Evolutionary conservation across 2,113 vertebrate genomes (phyloP).

Genomic region (Equus przewalskii): DNA sequence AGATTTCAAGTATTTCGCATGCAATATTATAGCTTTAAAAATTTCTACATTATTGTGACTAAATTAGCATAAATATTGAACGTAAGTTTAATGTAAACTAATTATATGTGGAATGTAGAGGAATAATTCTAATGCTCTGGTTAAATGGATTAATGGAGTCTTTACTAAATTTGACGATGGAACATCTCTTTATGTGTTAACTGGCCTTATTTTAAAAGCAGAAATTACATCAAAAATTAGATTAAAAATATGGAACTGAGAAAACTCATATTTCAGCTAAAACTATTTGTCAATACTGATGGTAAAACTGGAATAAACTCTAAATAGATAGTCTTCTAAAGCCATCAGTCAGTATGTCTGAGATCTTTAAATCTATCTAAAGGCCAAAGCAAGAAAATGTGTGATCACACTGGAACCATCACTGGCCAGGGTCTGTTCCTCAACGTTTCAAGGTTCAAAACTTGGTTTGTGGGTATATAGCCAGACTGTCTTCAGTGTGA

Average conservation of each 20-base stretch:
- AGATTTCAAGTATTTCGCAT: neutral
- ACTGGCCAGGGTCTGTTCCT: neutral
- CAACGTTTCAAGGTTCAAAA: neutral
- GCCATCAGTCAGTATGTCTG: fast-evolving
- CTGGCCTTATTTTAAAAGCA: neutral
- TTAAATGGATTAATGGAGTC: neutral
- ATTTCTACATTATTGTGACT: neutral
- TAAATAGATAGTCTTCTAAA: neutral
- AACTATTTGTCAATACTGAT: neutral
- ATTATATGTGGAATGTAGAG: neutral
- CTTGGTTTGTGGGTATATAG: neutral
- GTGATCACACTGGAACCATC: neutral
- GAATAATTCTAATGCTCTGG: neutral
- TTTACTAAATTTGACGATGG: neutral
- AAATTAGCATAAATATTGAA: neutral
- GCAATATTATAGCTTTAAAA: neutral
- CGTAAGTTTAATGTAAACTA: constrained; percentile 16
- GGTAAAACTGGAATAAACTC: neutral
- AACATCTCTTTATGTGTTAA: neutral
- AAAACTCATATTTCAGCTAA: neutral
- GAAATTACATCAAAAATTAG: neutral
- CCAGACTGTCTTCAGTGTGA: neutral
- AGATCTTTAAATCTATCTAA: neutral
- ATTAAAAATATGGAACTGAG: neutral
- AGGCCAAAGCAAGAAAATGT: neutral